Base-by-base conservation (phyloP, 2,888 invertebrate species). In the Phragmatobia fuliginosa region DNA sequence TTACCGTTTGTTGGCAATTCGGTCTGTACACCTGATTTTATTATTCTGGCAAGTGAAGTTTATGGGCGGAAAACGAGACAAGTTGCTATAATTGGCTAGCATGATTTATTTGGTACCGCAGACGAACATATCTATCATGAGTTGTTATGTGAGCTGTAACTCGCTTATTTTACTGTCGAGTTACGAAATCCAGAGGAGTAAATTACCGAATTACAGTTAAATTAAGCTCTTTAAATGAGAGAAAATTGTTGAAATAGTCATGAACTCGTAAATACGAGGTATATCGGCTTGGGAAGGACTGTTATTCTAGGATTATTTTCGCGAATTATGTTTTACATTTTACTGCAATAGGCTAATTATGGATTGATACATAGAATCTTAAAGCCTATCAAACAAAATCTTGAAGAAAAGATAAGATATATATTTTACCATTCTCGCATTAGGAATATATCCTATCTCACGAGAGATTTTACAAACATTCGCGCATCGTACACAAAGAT, bases 31-130 rank as follows among this genome's bases (percentile, higher is more conserved):
- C 67, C 70, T 69, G 67, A 73, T 64, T 58, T 67, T 74, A 67
- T 65, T 33, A 66, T 62, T 70, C 71, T 83, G 82, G 79, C 83
- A 77, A 61, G 10, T 11, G 59, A 10, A 25, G 21, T 56, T 41
- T 62, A 63, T 63, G 33, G 49, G 49, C 61, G 68, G 18, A 36
- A 60, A 69, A 71, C 59, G 33, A 68, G 79, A 79, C 83, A 78
- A 61, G 69, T 66, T 56, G 66, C 62, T 75, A 70, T 83, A 83
- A 83, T 83, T 83, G 74, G 75, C 49, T 45, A 8, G 56, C 7
- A 60, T 79, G 74, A 80, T 80, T 72, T 73, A 82, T 77, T 64
- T 31, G 28, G 41, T 49, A 41, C 16, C 36, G 56, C 21, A 33
- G 65, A 70, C 62, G 2, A 62, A 72, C 66, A 65, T 52, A 64